Percentiles rank a stretch among this genome's conserved stretches.
phyloP scores from a whole-genome alignment of 2,888 invertebrate genomes.

The Drosophila quinaria region DNA sequence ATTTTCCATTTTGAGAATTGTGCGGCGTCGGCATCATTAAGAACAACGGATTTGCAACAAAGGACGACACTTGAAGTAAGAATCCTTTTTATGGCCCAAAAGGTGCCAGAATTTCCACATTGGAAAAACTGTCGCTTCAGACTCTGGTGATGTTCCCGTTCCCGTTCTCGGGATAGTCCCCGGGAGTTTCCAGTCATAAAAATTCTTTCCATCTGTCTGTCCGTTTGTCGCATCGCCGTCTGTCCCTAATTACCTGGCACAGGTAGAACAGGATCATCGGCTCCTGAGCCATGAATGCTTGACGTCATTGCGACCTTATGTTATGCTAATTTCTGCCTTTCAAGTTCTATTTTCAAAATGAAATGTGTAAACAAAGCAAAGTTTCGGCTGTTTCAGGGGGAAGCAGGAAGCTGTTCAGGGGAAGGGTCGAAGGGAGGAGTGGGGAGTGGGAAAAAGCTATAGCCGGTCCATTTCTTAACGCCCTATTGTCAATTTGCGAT shows the following conservation, averaged over 20 bases:
- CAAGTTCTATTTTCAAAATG: slow-evolving; percentile 61
- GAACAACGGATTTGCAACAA: slow-evolving; percentile 40
- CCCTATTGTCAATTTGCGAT: slow-evolving; percentile 75
- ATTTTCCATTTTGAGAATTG: slow-evolving; percentile 30
- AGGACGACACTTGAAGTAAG: slow-evolving; percentile 39
- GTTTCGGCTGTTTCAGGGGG: slow-evolving; percentile 21
- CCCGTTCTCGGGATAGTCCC: slow-evolving; percentile 15
- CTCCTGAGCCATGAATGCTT: slow-evolving; percentile 19
- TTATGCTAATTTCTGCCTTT: slow-evolving; percentile 71
- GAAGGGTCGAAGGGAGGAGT: not conserved
- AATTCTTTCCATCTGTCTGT: slow-evolving; percentile 13
- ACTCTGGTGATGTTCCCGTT: slow-evolving; percentile 3
- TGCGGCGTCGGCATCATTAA: slow-evolving; percentile 37
- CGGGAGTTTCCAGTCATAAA: slow-evolving; percentile 53
- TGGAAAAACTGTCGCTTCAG: slow-evolving; percentile 35
- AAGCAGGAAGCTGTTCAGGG: not conserved
- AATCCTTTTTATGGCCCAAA: slow-evolving; percentile 45
- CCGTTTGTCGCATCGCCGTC: not conserved
- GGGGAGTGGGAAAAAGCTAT: not conserved
- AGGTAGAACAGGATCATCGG: slow-evolving; percentile 20
- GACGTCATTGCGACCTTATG: slow-evolving; percentile 70
- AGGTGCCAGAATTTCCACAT: slow-evolving; percentile 51
- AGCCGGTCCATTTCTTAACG: slow-evolving; percentile 71
- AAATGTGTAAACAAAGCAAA: slow-evolving; percentile 62
- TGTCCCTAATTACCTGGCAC: slow-evolving; percentile 45